phyloP scores from a whole-genome alignment of 2,113 vertebrate genomes.

The Vulpes vulpes region DNA sequence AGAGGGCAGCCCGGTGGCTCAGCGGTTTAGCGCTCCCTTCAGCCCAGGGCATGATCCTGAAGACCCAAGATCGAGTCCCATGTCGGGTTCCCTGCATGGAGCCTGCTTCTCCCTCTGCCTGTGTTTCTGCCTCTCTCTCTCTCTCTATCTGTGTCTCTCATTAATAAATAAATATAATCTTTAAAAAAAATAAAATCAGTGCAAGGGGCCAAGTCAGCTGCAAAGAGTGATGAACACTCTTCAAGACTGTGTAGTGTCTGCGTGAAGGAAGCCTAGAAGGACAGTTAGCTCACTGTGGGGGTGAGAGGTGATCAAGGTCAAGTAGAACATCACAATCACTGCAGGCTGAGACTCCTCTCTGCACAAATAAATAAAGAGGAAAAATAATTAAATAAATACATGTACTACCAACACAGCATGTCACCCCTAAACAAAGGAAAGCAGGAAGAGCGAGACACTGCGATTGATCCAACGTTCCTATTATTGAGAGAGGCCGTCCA shows the following conservation, averaged over 20 bases:
- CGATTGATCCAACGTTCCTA: background rate
- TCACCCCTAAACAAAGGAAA: slow-evolving; percentile 49
- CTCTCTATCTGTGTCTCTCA: too few species aligned
- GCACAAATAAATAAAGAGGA: background rate
- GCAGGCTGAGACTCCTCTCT: background rate
- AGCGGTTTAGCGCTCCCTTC: too few species aligned
- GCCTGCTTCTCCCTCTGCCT: too few species aligned
- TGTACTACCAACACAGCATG: background rate
- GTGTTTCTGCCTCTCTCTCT: too few species aligned
- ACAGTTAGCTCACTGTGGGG: slow-evolving; percentile 4
- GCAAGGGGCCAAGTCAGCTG: background rate
- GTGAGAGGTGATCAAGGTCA: background rate
- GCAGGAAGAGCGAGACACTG: background rate
- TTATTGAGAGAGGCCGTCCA: background rate
- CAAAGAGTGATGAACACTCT: background rate
- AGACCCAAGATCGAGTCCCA: too few species aligned
- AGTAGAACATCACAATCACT: background rate
- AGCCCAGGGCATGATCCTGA: too few species aligned
- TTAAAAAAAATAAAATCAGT: slow-evolving; percentile 23
- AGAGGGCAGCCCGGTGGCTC: background rate
- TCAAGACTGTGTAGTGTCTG: background rate
- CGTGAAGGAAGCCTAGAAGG: slow-evolving; percentile 16
- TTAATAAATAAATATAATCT: too few species aligned
- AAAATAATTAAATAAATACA: slow-evolving; percentile 38
- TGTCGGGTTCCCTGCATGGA: too few species aligned